Evolutionary conservation across 1,140 invertebrate genomes (phyloP).

Genomic region (Mycetomoellerius zeteki): DNA sequence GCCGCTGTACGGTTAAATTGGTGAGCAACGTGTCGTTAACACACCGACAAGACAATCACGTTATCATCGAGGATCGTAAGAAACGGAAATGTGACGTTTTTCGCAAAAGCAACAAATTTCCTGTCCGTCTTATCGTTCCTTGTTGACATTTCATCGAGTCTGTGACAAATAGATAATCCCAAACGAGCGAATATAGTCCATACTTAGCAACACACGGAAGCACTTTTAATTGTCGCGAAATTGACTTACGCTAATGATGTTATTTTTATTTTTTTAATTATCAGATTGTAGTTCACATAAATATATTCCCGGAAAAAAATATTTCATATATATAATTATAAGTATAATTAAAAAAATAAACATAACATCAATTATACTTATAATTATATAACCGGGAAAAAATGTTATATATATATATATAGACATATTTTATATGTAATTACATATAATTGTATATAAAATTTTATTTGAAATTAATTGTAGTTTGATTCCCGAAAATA

Average conservation of each 20-base stretch:
- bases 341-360: too few relatives aligned
- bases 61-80: background rate
- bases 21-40: slow-evolving; percentile 62
- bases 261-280: background rate
- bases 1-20: slow-evolving; percentile 36
- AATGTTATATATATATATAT: too few relatives aligned
- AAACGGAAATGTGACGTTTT: background rate
- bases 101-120: background rate
- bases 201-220: background rate
- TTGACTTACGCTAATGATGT: background rate
- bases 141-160: too few relatives aligned
- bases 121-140: background rate
- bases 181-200: background rate
- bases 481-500: background rate
- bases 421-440: too few relatives aligned
- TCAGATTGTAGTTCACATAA: background rate
- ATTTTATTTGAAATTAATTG: too few relatives aligned
- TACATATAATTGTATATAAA: too few relatives aligned
- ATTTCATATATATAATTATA: too few relatives aligned
- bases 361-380: too few relatives aligned
- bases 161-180: background rate
- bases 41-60: slow-evolving; percentile 39
- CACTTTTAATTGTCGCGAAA: background rate
- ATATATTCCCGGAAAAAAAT: too few relatives aligned
- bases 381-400: too few relatives aligned